Evolutionary conservation across 1,140 invertebrate genomes (phyloP), one percentile per base, ranked within the genome.

Genomic region (Trichoplusia ni): DNA sequence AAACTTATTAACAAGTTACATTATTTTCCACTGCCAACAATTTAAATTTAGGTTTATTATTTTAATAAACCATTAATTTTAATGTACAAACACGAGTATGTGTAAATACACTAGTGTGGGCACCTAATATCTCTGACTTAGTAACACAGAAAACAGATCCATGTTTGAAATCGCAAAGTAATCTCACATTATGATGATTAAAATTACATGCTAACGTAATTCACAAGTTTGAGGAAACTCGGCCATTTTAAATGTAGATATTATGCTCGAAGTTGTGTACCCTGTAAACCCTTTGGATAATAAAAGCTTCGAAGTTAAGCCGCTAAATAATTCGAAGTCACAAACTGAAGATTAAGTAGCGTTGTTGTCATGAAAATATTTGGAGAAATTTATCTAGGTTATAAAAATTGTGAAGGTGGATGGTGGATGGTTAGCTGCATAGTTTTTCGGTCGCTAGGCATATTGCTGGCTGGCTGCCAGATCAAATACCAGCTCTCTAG

Each of bases 381-480:
- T 47, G 38, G 37, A 49, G 33, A 58, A 58, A 74, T 64, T 72
- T 83, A 77, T 81, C 72, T 80, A 75, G 75, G 71, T 73, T 75
- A 74, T 80, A 77, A 78, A 79, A 76, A 74, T 77, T 71, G 74
- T 64, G 75, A 69, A 69, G 51, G 69, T 77, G 68, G 77, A 78
- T 75, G n/a, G n/a, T n/a, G n/a, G n/a, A n/a, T n/a, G n/a, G n/a
- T n/a, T n/a, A n/a, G n/a, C n/a, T n/a, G 31, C 42, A 60, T 47
- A 60, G 40, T 46, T 73, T 76, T 70, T 62, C 69, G 68, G 40
- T 54, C 59, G 69, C 38, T 47, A 44, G 75, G 65, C 74, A 77
- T 74, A 79, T 79, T 74, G 66, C 74, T 84, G 80, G 82, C 72
- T 13, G 21, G 1, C 1, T 59, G 78, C 82, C 82, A 84, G 78